phyloP scores from a whole-genome alignment of 2,113 vertebrate genomes.

The Bos taurus region ARS-UCD2.0 NC_037332.1:46458501-46459000 shows the following conservation, averaged over 20 bases:
- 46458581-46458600: neutral
- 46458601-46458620: neutral
- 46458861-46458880: neutral
- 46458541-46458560: neutral
- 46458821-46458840: constrained; percentile 8
- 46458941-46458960: neutral
- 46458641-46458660: neutral
- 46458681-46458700: neutral
- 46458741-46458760: neutral
- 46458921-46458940: neutral
- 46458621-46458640: neutral
- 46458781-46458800: constrained; percentile 40
- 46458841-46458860: neutral
- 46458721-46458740: neutral
- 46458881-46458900: neutral
- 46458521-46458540: neutral
- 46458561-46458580: neutral
- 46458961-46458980: neutral
- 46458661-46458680: neutral
- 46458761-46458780: neutral
- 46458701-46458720: neutral
- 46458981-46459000: neutral
- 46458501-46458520: neutral
- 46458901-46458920: neutral
- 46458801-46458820: constrained; percentile 3